Percentiles rank a stretch among this genome's conserved stretches.
Conservation (phyloP, 2,888 invertebrate species). For the Patella pellucida region DNA sequence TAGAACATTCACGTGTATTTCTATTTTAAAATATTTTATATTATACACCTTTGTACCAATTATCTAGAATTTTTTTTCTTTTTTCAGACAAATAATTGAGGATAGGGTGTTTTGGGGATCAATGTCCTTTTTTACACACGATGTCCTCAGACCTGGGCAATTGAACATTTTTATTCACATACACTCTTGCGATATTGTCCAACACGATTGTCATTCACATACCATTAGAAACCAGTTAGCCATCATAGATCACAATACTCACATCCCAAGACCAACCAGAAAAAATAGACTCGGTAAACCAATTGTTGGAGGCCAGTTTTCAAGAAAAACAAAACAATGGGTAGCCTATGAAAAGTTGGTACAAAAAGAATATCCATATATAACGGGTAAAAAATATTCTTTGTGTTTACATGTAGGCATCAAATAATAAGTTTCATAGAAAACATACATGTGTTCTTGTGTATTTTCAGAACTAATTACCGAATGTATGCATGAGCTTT, state of each 20-base stretch:
- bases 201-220: constrained; percentile 6
- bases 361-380: constrained; percentile 9
- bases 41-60: background rate
- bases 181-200: constrained; percentile 18
- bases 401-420: too few relatives aligned
- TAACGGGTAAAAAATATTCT: background rate
- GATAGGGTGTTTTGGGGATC: constrained; percentile 3
- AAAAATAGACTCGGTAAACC: background rate
- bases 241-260: constrained; percentile 16
- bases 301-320: constrained; percentile 10
- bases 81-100: background rate
- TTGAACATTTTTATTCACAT: constrained; percentile 19
- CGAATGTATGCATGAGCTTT: background rate
- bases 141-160: constrained; percentile 8
- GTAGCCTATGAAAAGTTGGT: constrained; percentile 10
- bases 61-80: too few relatives aligned
- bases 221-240: constrained; percentile 12
- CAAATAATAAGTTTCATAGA: too few relatives aligned
- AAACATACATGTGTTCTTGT: too few relatives aligned
- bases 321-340: constrained; percentile 18
- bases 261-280: background rate
- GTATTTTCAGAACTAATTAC: background rate
- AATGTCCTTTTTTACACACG: constrained; percentile 3
- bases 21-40: background rate
- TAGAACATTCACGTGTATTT: background rate